Percentiles rank a stretch among this genome's conserved stretches.
Conservation (phyloP, 2,888 invertebrate genomes). For the Anagyrus pseudococci region DNA sequence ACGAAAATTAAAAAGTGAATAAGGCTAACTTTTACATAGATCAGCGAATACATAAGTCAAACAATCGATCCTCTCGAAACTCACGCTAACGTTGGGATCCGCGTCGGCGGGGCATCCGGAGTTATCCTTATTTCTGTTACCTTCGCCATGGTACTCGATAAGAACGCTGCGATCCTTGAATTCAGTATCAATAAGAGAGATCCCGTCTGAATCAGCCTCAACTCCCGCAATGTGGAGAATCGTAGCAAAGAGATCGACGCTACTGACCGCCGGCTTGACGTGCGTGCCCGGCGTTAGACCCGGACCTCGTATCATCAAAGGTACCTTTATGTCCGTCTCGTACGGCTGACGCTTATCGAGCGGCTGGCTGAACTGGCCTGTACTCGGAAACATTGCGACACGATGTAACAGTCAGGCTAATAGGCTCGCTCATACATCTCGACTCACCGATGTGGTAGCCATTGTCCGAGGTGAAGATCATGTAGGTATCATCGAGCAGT, state of each 20-base stretch:
- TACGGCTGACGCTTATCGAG: slow-evolving; percentile 91
- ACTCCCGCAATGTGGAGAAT: slow-evolving; percentile 76
- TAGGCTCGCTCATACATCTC: too few relatives aligned
- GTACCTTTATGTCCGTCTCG: slow-evolving; percentile 87
- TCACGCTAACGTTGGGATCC: slow-evolving; percentile 70
- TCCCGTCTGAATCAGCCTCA: slow-evolving; percentile 59
- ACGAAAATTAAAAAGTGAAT: slow-evolving; percentile 32
- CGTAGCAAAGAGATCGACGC: slow-evolving; percentile 87
- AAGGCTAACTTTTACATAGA: neutral
- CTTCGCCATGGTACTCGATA: slow-evolving; percentile 86
- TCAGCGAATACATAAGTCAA: slow-evolving; percentile 14
- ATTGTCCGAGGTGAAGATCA: slow-evolving; percentile 88
- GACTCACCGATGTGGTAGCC: slow-evolving; percentile 84
- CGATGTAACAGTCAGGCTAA: too few relatives aligned
- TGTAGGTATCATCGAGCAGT: slow-evolving; percentile 75
- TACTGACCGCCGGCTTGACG: slow-evolving; percentile 69
- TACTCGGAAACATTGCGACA: too few relatives aligned
- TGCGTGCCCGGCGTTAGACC: slow-evolving; percentile 64
- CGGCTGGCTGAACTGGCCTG: slow-evolving; percentile 88
- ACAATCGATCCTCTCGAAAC: slow-evolving; percentile 51
- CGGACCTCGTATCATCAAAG: slow-evolving; percentile 82
- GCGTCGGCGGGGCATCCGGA: slow-evolving; percentile 71
- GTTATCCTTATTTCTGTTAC: slow-evolving; percentile 61
- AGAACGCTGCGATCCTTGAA: slow-evolving; percentile 68
- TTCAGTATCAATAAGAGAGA: slow-evolving; percentile 47